Evolutionary conservation across 2,888 invertebrate genomes (phyloP).

Genomic region (Thymelicus acteon): DNA sequence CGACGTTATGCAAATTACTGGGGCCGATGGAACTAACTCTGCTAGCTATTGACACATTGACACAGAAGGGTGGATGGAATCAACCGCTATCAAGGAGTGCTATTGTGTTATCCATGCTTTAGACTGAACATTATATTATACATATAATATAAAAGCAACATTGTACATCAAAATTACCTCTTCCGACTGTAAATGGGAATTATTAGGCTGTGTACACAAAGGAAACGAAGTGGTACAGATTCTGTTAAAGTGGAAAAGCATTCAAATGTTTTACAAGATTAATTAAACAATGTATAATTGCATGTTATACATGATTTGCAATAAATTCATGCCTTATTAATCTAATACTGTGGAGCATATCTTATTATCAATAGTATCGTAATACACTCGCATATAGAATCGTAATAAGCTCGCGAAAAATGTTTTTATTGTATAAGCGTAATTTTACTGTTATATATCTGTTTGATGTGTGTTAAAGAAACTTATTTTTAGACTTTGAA

Average conservation of each 20-base stretch:
- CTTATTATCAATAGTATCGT: background rate
- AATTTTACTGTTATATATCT: background rate
- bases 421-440: background rate
- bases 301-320: background rate
- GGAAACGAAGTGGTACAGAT: background rate
- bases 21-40: too few species aligned
- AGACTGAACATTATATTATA: conserved; percentile 20
- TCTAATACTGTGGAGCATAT: background rate
- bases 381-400: too few species aligned
- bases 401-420: background rate
- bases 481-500: too few species aligned
- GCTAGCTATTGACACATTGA: background rate
- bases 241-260: background rate
- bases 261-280: too few species aligned
- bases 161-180: conserved; percentile 20
- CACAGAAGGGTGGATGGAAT: background rate
- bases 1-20: too few species aligned
- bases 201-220: conserved; percentile 12
- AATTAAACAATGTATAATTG: background rate
- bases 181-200: background rate
- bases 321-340: conserved; percentile 7
- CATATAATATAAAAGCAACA: conserved; percentile 13
- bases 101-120: conserved; percentile 14
- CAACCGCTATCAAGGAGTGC: background rate
- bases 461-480: background rate